Percentiles rank a stretch among this genome's conserved stretches.
Conservation (phyloP, 2,113 vertebrate species). For the Tautogolabrus adspersus region DNA sequence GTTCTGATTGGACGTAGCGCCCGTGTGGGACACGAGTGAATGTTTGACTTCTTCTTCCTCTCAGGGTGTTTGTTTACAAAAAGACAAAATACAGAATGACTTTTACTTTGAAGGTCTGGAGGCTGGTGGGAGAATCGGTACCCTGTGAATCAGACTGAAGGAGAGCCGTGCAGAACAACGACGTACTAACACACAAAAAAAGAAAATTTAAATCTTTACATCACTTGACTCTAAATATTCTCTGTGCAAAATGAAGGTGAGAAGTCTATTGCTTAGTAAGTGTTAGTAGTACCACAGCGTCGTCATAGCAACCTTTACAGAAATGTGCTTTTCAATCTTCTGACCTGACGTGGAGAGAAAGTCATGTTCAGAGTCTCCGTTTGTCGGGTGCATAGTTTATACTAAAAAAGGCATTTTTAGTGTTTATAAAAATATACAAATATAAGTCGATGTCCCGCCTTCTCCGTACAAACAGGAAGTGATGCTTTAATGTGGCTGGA, state of each 20-base stretch:
- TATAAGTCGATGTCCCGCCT: constrained; percentile 45
- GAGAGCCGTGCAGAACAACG: constrained; percentile 45
- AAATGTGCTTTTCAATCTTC: constrained; percentile 47
- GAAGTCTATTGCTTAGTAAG: constrained; percentile 68
- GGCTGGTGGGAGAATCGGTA: neutral
- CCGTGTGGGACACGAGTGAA: too few relatives aligned
- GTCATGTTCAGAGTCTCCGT: constrained; percentile 27
- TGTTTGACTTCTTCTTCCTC: neutral
- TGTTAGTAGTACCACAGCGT: constrained; percentile 74
- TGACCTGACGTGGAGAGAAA: constrained; percentile 24
- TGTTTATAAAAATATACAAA: constrained; percentile 74
- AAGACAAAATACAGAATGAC: neutral
- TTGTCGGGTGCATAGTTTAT: constrained; percentile 34
- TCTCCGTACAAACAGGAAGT: constrained; percentile 52
- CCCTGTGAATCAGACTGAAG: constrained; percentile 19
- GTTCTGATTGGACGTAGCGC: too few relatives aligned
- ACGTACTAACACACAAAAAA: constrained; percentile 2
- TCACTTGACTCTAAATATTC: constrained; percentile 31
- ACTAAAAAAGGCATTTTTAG: constrained; percentile 54
- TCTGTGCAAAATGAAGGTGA: constrained; percentile 76
- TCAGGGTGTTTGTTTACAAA: neutral
- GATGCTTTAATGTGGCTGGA: constrained; percentile 29
- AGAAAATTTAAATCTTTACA: neutral
- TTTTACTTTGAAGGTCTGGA: neutral
- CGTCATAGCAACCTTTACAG: constrained; percentile 44